Evolutionary conservation across 2,888 invertebrate genomes (phyloP).

Genomic region (Athetis lepigone): DNA sequence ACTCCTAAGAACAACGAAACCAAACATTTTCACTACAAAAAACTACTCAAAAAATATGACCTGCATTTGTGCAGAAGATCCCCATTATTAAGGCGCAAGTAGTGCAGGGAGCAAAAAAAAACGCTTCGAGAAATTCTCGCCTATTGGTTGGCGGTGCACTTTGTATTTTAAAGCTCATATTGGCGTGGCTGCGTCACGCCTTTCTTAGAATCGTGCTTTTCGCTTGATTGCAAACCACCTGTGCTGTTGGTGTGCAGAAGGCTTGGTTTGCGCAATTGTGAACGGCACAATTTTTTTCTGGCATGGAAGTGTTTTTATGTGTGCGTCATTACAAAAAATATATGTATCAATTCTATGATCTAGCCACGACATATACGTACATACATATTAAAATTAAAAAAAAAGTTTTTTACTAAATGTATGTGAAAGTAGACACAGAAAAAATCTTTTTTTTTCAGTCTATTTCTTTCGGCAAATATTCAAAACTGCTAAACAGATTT

Average conservation of each 20-base stretch:
- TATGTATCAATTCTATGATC: too few relatives aligned
- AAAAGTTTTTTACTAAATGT: too few relatives aligned
- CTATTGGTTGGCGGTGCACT: constrained; percentile 23
- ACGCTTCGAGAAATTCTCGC: background rate
- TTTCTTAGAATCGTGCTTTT: constrained; percentile 34
- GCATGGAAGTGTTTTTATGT: too few relatives aligned
- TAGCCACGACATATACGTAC: too few relatives aligned
- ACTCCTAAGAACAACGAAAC: background rate
- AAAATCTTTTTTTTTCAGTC: too few relatives aligned
- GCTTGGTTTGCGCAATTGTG: background rate
- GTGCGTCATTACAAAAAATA: too few relatives aligned
- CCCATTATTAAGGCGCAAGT: background rate
- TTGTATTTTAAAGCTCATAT: constrained; percentile 39
- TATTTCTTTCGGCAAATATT: too few relatives aligned
- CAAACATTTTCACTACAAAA: background rate
- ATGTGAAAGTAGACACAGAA: too few relatives aligned
- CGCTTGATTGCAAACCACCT: constrained; percentile 48
- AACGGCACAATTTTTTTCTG: too few relatives aligned
- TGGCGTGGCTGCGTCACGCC: constrained; percentile 23
- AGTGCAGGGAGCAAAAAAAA: background rate
- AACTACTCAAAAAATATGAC: background rate
- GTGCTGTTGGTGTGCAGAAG: constrained; percentile 33
- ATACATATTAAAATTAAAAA: too few relatives aligned
- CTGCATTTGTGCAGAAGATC: background rate
- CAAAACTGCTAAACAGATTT: too few relatives aligned